A percentile compares a stretch with the other conserved stretches of the same genome.
Conservation (phyloP, 2,888 invertebrate species). For the Trachelus tabidus region DNA sequence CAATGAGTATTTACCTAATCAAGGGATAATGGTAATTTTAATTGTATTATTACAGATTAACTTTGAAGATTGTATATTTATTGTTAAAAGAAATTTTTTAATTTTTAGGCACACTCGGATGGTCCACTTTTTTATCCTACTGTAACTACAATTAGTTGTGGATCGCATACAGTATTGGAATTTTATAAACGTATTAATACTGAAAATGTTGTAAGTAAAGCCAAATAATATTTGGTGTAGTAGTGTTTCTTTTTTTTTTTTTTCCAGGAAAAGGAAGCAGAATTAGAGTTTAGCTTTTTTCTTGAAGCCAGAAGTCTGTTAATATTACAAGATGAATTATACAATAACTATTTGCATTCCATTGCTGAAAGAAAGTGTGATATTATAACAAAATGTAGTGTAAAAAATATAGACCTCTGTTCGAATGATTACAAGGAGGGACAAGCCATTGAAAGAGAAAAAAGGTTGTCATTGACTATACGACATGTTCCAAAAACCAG, state of each 20-base stretch:
- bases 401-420: slow-evolving; percentile 77
- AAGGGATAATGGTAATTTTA: slow-evolving; percentile 87
- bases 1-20: slow-evolving; percentile 93
- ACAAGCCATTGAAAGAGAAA: slow-evolving; percentile 72
- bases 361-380: slow-evolving; percentile 82
- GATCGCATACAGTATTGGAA: slow-evolving; percentile 90
- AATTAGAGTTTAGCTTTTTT: slow-evolving; percentile 77
- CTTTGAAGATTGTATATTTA: neutral
- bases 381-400: slow-evolving; percentile 68
- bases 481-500: slow-evolving; percentile 92
- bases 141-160: slow-evolving; percentile 92
- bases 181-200: slow-evolving; percentile 73
- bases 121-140: slow-evolving; percentile 94
- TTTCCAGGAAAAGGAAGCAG: slow-evolving; percentile 40
- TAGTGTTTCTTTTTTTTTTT: slow-evolving; percentile 14
- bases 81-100: slow-evolving; percentile 7
- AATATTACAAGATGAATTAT: slow-evolving; percentile 85
- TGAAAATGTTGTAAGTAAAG: slow-evolving; percentile 58
- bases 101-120: slow-evolving; percentile 86
- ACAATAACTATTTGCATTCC: slow-evolving; percentile 85
- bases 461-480: slow-evolving; percentile 90
- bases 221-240: slow-evolving; percentile 17
- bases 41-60: neutral
- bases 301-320: slow-evolving; percentile 90
- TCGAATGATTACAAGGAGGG: slow-evolving; percentile 69